Percentiles rank a stretch among this genome's conserved stretches.
These are phyloP conservation scores for Lasiommata megera DNA, from an alignment of 2,888 invertebrate genomes.

Conservation along the genomic window DNA sequence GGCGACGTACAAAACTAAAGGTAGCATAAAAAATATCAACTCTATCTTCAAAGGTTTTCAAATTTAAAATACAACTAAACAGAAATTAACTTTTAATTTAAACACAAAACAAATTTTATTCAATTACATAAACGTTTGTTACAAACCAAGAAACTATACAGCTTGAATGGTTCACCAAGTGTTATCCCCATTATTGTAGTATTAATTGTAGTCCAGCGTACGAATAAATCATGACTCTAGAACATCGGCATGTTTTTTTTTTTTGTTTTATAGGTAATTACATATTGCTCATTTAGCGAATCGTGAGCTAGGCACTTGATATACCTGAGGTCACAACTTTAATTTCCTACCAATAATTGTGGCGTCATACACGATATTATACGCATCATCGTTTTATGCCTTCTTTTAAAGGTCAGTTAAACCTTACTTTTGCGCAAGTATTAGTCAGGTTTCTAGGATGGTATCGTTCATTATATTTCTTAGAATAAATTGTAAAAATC, in stretches of 20 bases:
- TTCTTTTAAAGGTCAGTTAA: conserved; percentile 13
- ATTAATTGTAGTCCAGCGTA: background rate
- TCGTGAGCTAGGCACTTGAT: conserved; percentile 22
- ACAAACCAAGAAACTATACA: too few relatives aligned
- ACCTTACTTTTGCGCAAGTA: conserved; percentile 19
- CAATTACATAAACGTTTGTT: too few relatives aligned
- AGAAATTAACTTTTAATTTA: too few relatives aligned
- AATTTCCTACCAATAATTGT: conserved; percentile 19
- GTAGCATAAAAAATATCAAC: too few relatives aligned
- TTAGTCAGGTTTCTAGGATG: conserved; percentile 21
- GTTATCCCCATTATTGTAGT: background rate
- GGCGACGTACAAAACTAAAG: too few relatives aligned
- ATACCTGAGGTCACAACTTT: conserved; percentile 18
- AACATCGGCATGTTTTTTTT: background rate
- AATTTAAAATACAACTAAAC: too few relatives aligned
- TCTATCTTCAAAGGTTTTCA: too few relatives aligned
- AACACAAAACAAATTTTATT: too few relatives aligned
- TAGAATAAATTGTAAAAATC: background rate
- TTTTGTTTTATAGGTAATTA: conserved; percentile 9
- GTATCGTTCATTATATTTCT: conserved; percentile 16
- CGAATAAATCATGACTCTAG: background rate
- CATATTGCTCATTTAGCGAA: conserved; percentile 13
- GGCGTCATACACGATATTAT: conserved; percentile 18
- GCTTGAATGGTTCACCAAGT: too few relatives aligned
- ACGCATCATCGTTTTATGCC: conserved; percentile 6